A percentile compares a stretch with the other conserved stretches of the same genome.
phyloP scores from a whole-genome alignment of 2,113 vertebrate species.

The Sturnus vulgaris region DNA sequence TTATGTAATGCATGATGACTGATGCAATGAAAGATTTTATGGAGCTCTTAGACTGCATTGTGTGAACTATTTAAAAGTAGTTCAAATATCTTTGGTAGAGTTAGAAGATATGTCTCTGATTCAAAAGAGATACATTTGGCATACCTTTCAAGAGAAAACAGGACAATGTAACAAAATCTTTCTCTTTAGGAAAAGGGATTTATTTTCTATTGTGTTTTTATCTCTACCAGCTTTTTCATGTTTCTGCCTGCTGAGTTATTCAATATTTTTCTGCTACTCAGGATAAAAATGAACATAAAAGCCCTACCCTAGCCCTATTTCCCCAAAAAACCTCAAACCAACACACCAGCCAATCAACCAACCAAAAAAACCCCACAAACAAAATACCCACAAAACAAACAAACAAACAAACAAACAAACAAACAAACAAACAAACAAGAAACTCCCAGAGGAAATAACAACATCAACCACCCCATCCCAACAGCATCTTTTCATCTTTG shows the following conservation, averaged over 20 bases:
- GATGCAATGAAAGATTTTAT: neutral
- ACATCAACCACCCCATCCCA: fast-evolving
- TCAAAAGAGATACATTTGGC: neutral
- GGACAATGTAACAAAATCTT: neutral
- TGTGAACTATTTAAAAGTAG: neutral
- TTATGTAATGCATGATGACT: neutral
- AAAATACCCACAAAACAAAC: too few relatives aligned
- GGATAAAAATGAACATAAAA: neutral
- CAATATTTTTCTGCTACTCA: neutral
- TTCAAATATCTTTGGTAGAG: neutral
- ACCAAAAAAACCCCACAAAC: neutral
- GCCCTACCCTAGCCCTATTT: fast-evolving
- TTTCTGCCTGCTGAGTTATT: neutral
- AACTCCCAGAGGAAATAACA: neutral
- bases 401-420: too few relatives aligned
- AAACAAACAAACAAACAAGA: neutral
- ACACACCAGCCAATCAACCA: neutral
- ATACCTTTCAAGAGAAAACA: neutral
- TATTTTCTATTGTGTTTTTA: neutral
- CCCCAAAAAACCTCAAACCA: neutral
- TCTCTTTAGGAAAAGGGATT: neutral
- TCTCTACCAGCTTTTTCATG: neutral
- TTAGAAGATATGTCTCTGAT: neutral
- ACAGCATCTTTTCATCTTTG: neutral
- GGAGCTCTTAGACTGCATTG: neutral